A percentile compares a stretch with the other conserved stretches of the same genome.
phyloP scores from a whole-genome alignment of 2,797 vertebrate species.

The Selene dorsalis region DNA sequence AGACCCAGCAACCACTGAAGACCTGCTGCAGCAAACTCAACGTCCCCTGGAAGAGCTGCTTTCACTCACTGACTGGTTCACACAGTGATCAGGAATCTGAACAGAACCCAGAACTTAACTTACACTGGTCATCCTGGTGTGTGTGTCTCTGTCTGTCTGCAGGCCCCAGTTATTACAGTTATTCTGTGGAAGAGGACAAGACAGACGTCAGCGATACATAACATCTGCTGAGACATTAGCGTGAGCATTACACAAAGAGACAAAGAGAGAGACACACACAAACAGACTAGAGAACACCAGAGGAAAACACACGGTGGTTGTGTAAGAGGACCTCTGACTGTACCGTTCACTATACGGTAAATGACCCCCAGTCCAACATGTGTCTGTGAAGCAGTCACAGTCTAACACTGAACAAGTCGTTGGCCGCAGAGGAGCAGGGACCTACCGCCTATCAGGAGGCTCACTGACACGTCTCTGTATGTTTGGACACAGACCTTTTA shows the following conservation, averaged over 20 bases:
- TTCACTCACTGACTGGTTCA: too few relatives aligned
- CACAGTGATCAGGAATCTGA: too few relatives aligned
- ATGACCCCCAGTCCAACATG: not conserved
- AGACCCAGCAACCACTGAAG: too few relatives aligned
- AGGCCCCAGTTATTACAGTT: conserved; percentile 26
- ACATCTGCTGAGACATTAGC: not conserved
- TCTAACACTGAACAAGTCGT: not conserved
- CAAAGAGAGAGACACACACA: not conserved
- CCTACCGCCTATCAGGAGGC: not conserved
- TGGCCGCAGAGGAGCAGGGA: not conserved
- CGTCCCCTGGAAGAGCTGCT: too few relatives aligned
- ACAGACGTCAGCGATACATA: not conserved
- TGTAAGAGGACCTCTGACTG: not conserved
- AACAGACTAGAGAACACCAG: not conserved
- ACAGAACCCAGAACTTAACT: conserved; percentile 11
- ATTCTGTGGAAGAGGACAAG: conserved; percentile 9
- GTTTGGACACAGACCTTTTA: not conserved
- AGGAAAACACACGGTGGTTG: too few relatives aligned
- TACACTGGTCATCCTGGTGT: conserved; percentile 52
- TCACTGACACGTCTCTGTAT: not conserved
- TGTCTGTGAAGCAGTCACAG: not conserved
- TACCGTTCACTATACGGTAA: not conserved
- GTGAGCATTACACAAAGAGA: not conserved
- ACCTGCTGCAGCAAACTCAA: too few relatives aligned
- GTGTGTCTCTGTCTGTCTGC: conserved; percentile 7